phyloP scores from a whole-genome alignment of 2,888 invertebrate species.

The Coelopa pilipes region DNA sequence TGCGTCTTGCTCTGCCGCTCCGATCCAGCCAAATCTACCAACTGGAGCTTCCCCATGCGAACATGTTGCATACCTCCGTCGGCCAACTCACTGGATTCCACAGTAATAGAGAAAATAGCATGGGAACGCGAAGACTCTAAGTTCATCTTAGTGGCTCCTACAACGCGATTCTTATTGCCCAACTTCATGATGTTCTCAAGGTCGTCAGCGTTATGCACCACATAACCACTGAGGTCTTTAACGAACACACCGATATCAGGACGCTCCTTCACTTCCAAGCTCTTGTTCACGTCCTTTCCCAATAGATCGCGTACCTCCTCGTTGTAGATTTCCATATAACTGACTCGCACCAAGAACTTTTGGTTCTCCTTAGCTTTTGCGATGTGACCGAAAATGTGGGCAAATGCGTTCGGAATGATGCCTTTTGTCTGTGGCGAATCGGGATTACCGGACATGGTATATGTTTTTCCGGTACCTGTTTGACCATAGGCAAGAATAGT shows the following conservation, averaged over 20 bases:
- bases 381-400: constrained; percentile 99
- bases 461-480: constrained; percentile 99
- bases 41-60: constrained; percentile 94
- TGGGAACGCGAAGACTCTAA: constrained; percentile 95
- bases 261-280: constrained; percentile 93
- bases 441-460: constrained; percentile 99
- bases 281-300: constrained; percentile 87
- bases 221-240: constrained; percentile 95
- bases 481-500: constrained; percentile 99
- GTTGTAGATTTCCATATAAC: constrained; percentile 99
- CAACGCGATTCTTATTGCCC: constrained; percentile 93
- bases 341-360: constrained; percentile 99
- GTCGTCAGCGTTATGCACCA: constrained; percentile 97
- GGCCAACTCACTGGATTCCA: constrained; percentile 91
- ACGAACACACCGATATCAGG: constrained; percentile 97
- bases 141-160: constrained; percentile 97
- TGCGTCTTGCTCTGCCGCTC: constrained; percentile 98
- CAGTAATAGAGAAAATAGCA: constrained; percentile 97
- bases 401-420: constrained; percentile 98
- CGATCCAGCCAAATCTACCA: constrained; percentile 98
- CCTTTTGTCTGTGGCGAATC: constrained; percentile 90
- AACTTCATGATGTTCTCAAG: constrained; percentile 94
- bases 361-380: constrained; percentile 99
- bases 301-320: constrained; percentile 98
- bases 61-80: constrained; percentile 87